These are phyloP conservation scores for Pseudomugil tenellus DNA, from an alignment of 2,797 vertebrate genomes.

Conservation along the genomic window DNA sequence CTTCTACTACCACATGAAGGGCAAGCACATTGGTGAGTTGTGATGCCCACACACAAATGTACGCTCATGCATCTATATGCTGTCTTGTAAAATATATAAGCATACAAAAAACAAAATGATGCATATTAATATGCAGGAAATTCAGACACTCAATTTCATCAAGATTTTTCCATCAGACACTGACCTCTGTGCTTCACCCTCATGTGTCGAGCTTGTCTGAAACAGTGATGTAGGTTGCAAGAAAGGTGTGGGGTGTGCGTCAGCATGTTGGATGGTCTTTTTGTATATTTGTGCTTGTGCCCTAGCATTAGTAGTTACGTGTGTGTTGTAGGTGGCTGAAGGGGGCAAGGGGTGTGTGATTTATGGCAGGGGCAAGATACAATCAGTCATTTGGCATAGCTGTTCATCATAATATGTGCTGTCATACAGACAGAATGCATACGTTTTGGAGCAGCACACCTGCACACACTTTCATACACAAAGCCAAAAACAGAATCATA, in stretches of 20 bases:
- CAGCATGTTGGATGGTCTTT: slow-evolving; percentile 37
- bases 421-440: slow-evolving; percentile 75
- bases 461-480: slow-evolving; percentile 11
- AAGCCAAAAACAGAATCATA: not conserved
- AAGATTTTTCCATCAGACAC: slow-evolving; percentile 29
- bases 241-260: not conserved
- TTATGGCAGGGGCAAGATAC: slow-evolving; percentile 71
- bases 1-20: slow-evolving; percentile 98
- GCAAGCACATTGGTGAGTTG: slow-evolving; percentile 96
- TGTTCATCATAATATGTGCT: slow-evolving; percentile 79
- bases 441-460: slow-evolving; percentile 61
- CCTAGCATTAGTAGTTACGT: slow-evolving; percentile 29
- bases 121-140: slow-evolving; percentile 5
- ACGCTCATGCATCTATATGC: slow-evolving; percentile 1
- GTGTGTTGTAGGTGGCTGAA: slow-evolving; percentile 59
- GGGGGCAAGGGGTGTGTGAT: slow-evolving; percentile 76
- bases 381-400: slow-evolving; percentile 79
- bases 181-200: slow-evolving; percentile 48
- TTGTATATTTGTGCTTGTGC: slow-evolving; percentile 41
- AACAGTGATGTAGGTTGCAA: slow-evolving; percentile 4
- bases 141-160: not conserved
- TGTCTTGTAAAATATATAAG: slow-evolving; percentile 4
- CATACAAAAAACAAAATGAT: not conserved
- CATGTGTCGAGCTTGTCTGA: slow-evolving; percentile 42
- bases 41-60: not conserved